Conservation (phyloP, 2,888 invertebrate species). For the Dicyrtoma fusca region DNA sequence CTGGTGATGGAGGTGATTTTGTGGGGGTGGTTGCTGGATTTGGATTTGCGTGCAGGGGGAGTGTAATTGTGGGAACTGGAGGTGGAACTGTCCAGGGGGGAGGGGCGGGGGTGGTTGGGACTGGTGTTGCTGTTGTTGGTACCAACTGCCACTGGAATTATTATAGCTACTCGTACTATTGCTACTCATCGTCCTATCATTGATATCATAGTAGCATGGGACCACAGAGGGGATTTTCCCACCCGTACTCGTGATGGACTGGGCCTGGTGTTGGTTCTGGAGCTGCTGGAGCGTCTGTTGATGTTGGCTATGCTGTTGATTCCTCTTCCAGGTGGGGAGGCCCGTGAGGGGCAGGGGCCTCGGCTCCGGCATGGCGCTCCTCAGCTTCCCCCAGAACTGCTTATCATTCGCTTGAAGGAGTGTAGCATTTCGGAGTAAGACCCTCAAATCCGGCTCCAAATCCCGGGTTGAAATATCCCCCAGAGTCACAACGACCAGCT, state of each 20-base stretch:
- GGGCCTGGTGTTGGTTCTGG: constrained; percentile 1
- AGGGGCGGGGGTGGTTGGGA: constrained; percentile 10
- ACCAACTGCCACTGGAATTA: too few species aligned
- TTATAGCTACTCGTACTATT: too few species aligned
- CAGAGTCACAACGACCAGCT: constrained; percentile 85
- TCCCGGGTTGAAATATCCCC: constrained; percentile 87
- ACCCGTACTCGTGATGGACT: neutral
- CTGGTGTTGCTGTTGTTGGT: too few species aligned
- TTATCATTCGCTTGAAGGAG: constrained; percentile 92
- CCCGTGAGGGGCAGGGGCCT: constrained; percentile 46
- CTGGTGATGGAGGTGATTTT: constrained; percentile 12
- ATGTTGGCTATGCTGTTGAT: neutral
- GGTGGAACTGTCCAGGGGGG: neutral
- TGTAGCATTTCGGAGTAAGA: constrained; percentile 84
- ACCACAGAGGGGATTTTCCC: too few species aligned
- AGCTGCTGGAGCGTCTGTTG: constrained; percentile 2
- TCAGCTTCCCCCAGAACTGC: constrained; percentile 94
- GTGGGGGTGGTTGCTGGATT: neutral
- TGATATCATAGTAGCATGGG: neutral
- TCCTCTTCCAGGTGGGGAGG: neutral
- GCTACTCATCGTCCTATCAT: neutral
- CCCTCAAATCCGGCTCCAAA: constrained; percentile 85
- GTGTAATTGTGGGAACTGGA: neutral
- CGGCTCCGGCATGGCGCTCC: constrained; percentile 85
- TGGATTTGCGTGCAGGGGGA: neutral